Percentiles rank a stretch among this genome's conserved stretches.
Evolutionary conservation across 2,888 invertebrate genomes (phyloP).

Genomic region (Syrphus vitripennis): DNA sequence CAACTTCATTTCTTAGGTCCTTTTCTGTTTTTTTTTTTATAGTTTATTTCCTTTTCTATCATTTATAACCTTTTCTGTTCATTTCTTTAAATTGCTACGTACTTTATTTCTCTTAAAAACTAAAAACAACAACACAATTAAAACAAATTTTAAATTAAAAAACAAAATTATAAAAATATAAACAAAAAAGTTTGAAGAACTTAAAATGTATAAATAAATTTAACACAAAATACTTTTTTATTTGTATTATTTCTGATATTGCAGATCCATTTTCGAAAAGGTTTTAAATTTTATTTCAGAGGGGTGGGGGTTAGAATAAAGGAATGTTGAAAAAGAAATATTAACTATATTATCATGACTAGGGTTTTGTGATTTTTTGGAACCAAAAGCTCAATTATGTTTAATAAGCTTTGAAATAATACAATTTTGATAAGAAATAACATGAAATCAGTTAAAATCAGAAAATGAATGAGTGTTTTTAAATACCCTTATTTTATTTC

Average conservation of each 20-base stretch:
- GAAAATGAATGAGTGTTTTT: background rate
- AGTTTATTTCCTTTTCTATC: slow-evolving; percentile 49
- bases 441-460: background rate
- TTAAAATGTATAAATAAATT: background rate
- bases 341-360: slow-evolving; percentile 42
- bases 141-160: slow-evolving; percentile 45
- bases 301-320: background rate
- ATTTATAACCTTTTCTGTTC: slow-evolving; percentile 54
- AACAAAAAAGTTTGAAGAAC: slow-evolving; percentile 20
- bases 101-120: slow-evolving; percentile 45
- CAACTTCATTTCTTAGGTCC: background rate
- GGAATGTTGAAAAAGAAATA: slow-evolving; percentile 47
- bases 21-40: background rate
- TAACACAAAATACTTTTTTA: slow-evolving; percentile 8
- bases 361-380: slow-evolving; percentile 26
- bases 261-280: background rate
- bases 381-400: background rate
- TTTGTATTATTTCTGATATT: background rate
- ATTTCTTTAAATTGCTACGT: slow-evolving; percentile 28
- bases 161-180: slow-evolving; percentile 3
- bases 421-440: background rate
- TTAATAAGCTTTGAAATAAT: background rate
- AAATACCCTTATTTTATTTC: too few relatives aligned
- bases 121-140: slow-evolving; percentile 70
- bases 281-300: background rate